Evolutionary conservation across 2,797 vertebrate genomes (phyloP), one percentile per base, ranked within the genome.

Genomic region (Chaunax sp.): DNA sequence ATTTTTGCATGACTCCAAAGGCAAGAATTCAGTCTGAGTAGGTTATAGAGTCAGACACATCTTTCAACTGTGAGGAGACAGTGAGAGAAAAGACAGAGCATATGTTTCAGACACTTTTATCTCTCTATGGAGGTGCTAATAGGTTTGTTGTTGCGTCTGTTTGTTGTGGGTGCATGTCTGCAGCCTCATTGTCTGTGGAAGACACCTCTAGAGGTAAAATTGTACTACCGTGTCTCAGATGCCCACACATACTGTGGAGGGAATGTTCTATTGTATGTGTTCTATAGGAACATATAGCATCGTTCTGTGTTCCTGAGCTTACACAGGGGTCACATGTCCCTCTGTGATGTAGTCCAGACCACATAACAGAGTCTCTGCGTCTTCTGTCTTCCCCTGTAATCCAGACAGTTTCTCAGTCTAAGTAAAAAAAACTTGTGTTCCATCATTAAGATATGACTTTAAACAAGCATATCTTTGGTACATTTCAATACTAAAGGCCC

Each of bases 1-100:
- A 4, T 61, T 80, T 80, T 75, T 75, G 20, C 46, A 47, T 61
- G 62, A 44, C 67, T 73, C 63, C 74, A 73, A 74, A 40, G 69
- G 55, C 47, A 81, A 45, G 10, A 70, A 79, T 82, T 82, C 57
- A 77, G 75, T 86, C 78, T 75, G 45, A 74, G 64, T n/a, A 56
- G 41, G 68, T 72, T 66, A 61, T 0, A 47, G 60, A 69, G 52
- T 72, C 19, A 35, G 37, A 83, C 78, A 62, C 59, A 78, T 84
- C 64, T 57, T 70, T 61, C 51, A 16, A 62, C 62, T 77, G 46
- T 9, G 12, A 40, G 14, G 38, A 69, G 57, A 61, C 30, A 52
- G 60, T 59, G 51, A 56, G 30, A 58, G 60, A 74, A 68, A 64
- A 38, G 26, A 26, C 33, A 41, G 55, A 78, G 28, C 73, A 77